Conservation (phyloP, 2,113 vertebrate genomes). For the Baryphthengus martii region DNA sequence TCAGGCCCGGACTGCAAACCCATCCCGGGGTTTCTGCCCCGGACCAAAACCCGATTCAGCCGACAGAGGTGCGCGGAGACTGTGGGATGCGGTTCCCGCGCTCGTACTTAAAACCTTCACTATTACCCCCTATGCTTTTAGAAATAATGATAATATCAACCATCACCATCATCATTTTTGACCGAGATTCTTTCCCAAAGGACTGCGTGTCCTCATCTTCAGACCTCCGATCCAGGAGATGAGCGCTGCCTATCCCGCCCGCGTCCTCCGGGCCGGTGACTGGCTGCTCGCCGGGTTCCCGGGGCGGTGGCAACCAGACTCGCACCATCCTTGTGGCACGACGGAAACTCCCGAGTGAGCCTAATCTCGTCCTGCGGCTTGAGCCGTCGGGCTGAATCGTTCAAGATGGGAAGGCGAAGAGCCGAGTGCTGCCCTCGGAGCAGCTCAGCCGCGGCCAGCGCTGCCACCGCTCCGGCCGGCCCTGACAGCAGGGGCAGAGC, state of each 20-base stretch:
- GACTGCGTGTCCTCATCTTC: not conserved
- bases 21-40: not conserved
- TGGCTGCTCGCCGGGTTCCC: not conserved
- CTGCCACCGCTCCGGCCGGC: not conserved
- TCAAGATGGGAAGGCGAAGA: too few species aligned
- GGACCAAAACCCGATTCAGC: not conserved
- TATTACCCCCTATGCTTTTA: not conserved
- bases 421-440: not conserved
- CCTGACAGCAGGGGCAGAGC: not conserved
- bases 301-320: too few species aligned
- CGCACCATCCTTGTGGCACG: not conserved
- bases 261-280: not conserved
- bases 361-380: not conserved
- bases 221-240: not conserved
- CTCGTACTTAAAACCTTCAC: too few species aligned
- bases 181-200: not conserved
- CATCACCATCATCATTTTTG: not conserved
- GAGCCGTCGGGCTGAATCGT: not conserved
- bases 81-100: rapidly evolving
- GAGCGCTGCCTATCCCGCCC: not conserved
- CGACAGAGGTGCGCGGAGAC: not conserved
- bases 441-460: not conserved
- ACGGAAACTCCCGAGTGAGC: not conserved
- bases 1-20: not conserved
- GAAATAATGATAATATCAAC: not conserved